These are phyloP conservation scores for Larimichthys polyactis DNA, from an alignment of 2,113 vertebrate species.

Conservation along the genomic window DNA sequence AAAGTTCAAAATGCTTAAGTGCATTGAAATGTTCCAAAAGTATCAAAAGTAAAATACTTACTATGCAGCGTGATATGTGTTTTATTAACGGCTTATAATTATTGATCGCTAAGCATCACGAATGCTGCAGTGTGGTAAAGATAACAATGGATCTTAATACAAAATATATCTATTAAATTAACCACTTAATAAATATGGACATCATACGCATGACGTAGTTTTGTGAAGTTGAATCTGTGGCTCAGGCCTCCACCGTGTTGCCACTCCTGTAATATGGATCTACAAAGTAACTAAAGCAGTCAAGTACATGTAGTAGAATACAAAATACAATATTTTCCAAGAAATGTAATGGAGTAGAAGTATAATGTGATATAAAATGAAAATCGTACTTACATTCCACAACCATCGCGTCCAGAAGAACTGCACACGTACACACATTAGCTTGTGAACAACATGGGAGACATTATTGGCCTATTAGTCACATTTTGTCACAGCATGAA, in stretches of 20 bases:
- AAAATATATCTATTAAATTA: too few species aligned
- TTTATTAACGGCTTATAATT: not conserved
- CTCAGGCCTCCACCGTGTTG: too few species aligned
- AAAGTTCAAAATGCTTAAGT: not conserved
- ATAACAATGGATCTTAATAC: too few species aligned
- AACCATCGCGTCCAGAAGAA: not conserved
- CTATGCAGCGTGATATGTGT: not conserved
- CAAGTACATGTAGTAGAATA: too few species aligned
- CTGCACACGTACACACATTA: not conserved
- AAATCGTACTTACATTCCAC: too few species aligned
- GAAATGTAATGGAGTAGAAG: not conserved
- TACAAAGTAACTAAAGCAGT: not conserved
- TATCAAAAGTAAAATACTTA: not conserved
- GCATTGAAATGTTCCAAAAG: not conserved
- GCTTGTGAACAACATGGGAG: not conserved
- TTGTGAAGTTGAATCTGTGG: too few species aligned
- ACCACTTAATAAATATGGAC: too few species aligned
- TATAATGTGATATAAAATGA: not conserved
- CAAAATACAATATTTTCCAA: too few species aligned
- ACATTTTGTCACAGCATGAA: not conserved
- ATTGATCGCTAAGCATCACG: not conserved
- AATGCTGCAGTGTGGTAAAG: not conserved
- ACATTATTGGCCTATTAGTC: not conserved
- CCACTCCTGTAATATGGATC: not conserved
- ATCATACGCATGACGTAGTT: too few species aligned